These are phyloP conservation scores for Brachionus angularis DNA, from an alignment of 1,140 invertebrate species.

Conservation along the genomic window DNA sequence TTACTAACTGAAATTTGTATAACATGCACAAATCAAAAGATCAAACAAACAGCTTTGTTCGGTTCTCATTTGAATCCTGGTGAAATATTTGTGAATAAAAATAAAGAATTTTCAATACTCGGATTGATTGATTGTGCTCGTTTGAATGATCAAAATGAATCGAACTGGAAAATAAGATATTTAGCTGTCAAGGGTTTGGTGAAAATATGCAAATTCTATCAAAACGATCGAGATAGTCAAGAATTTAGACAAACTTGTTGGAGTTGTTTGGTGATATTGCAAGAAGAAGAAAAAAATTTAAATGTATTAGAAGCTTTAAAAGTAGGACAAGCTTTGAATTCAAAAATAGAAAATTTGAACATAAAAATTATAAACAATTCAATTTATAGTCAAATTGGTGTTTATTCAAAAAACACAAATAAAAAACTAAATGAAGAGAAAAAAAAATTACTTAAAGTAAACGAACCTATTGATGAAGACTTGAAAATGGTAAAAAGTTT, in stretches of 20 bases:
- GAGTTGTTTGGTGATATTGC: slow-evolving; percentile 51
- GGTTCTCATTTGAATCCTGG: background rate
- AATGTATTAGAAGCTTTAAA: slow-evolving; percentile 55
- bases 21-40: background rate
- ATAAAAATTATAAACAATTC: background rate
- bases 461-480: background rate
- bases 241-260: slow-evolving; percentile 53
- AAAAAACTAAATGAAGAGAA: background rate
- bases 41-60: background rate
- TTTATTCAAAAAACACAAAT: background rate
- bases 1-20: slow-evolving; percentile 3
- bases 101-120: background rate
- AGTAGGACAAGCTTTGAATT: slow-evolving; percentile 54
- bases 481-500: background rate
- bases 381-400: background rate
- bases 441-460: slow-evolving; percentile 4
- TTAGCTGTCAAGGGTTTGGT: slow-evolving; percentile 54
- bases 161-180: slow-evolving; percentile 53
- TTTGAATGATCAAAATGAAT: background rate
- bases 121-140: background rate
- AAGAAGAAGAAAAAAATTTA: slow-evolving; percentile 52
- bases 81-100: background rate
- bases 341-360: slow-evolving; percentile 3
- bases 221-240: slow-evolving; percentile 48
- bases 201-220: slow-evolving; percentile 51